Conservation (phyloP, 2,113 vertebrate genomes). For the Lamprologus lemairii region DNA sequence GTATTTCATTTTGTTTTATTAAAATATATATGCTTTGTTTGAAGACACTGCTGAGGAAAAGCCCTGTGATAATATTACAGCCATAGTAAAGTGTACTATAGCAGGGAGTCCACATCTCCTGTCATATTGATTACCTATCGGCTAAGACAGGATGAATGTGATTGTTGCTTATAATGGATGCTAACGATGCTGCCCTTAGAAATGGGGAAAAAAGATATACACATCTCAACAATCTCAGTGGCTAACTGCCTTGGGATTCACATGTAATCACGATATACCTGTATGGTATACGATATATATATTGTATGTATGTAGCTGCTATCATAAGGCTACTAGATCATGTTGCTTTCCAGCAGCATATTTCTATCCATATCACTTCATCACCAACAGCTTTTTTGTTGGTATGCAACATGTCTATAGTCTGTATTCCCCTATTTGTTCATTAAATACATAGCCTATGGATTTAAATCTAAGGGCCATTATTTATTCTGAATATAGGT, state of each 20-base stretch:
- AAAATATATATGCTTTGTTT: not conserved
- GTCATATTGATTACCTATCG: slow-evolving; percentile 23
- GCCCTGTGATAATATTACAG: not conserved
- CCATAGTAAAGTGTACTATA: not conserved
- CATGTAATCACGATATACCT: not conserved
- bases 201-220: accelerated
- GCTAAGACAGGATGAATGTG: not conserved
- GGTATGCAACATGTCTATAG: not conserved
- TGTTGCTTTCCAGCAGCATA: not conserved
- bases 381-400: not conserved
- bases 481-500: accelerated
- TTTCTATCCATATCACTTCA: not conserved
- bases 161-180: not conserved
- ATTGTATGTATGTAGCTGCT: not conserved
- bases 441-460: not conserved
- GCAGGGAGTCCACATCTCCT: not conserved
- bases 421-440: not conserved
- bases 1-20: not conserved
- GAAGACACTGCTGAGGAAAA: not conserved
- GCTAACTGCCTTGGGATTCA: not conserved
- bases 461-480: not conserved
- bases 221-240: not conserved
- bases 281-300: not conserved
- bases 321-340: not conserved
- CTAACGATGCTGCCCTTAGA: not conserved